Conservation (phyloP, 2,888 invertebrate genomes). For the Aporophyla lueneburgensis region DNA sequence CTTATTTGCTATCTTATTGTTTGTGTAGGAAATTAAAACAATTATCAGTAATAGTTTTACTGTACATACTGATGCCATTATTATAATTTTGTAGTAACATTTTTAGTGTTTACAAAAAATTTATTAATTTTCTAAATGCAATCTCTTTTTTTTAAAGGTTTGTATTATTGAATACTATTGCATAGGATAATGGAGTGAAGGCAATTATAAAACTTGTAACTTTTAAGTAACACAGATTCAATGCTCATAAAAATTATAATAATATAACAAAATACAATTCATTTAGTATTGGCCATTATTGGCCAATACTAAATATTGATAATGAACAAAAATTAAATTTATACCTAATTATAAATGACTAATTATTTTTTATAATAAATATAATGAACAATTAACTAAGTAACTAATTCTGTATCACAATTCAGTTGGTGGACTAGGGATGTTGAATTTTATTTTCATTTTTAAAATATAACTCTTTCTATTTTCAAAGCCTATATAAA, state of each 20-base stretch:
- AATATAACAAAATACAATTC: background rate
- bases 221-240: background rate
- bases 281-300: background rate
- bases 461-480: background rate
- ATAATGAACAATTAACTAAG: conserved; percentile 14
- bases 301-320: conserved; percentile 1
- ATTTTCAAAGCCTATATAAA: conserved; percentile 4
- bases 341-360: background rate
- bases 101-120: background rate
- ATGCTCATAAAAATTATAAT: background rate
- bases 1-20: background rate
- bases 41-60: background rate
- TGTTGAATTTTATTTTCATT: background rate
- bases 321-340: conserved; percentile 1
- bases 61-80: background rate
- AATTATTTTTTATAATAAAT: background rate
- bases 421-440: background rate
- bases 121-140: background rate
- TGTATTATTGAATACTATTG: background rate
- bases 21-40: background rate
- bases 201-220: background rate
- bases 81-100: background rate
- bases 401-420: background rate
- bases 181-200: background rate
- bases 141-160: background rate